Conservation (phyloP, 2,888 invertebrate genomes). For the Myopa testacea region DNA sequence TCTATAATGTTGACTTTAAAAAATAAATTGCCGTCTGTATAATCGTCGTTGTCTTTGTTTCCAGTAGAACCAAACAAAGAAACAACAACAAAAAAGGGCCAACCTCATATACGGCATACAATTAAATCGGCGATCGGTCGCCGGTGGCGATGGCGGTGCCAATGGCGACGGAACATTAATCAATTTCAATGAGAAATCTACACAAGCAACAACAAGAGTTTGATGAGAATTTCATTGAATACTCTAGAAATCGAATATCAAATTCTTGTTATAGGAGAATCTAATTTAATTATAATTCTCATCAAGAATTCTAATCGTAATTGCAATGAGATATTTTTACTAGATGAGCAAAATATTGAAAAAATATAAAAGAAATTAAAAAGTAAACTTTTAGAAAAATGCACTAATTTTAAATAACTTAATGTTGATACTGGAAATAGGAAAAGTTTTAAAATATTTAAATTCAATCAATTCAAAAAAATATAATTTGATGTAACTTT, state of each 20-base stretch:
- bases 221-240: too few relatives aligned
- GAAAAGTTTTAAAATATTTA: too few relatives aligned
- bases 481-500: too few relatives aligned
- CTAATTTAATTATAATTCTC: too few relatives aligned
- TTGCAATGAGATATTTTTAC: constrained; percentile 59
- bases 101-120: constrained; percentile 16
- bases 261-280: too few relatives aligned
- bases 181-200: constrained; percentile 28
- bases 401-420: too few relatives aligned
- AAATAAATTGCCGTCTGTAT: constrained; percentile 17
- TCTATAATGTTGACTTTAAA: constrained; percentile 26
- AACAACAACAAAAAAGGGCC: constrained; percentile 3
- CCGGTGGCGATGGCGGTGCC: background rate
- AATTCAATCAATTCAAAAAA: too few relatives aligned
- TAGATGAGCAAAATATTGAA: background rate
- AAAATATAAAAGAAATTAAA: too few relatives aligned
- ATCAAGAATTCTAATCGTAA: constrained; percentile 59
- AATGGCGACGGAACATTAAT: constrained; percentile 19
- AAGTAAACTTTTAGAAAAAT: too few relatives aligned
- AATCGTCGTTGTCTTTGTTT: background rate
- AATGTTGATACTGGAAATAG: too few relatives aligned
- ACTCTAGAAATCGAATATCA: too few relatives aligned
- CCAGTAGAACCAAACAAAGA: too few relatives aligned
- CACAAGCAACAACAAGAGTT: background rate
- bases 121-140: constrained; percentile 29